These are phyloP conservation scores for Seriola dumerili DNA, from an alignment of 2,113 vertebrate species.

Conservation along the genomic window DNA sequence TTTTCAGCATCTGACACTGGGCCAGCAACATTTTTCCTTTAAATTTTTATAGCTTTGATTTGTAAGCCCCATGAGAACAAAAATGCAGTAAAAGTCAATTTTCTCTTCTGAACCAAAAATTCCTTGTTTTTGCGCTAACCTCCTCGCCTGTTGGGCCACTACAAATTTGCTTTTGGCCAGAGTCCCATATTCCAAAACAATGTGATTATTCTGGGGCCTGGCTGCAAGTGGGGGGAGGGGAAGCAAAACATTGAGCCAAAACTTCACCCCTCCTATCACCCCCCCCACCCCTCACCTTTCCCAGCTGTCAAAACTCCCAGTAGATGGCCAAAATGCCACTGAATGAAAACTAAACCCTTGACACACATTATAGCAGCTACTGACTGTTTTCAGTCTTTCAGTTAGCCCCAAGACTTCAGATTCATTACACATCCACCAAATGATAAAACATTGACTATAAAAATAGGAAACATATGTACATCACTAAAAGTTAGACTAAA, in stretches of 20 bases:
- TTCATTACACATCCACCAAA: neutral
- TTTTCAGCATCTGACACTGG: neutral
- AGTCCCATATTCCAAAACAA: conserved; percentile 68
- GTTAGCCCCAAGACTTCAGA: neutral
- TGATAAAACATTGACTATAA: neutral
- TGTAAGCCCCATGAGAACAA: neutral
- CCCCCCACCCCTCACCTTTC: conserved; percentile 44
- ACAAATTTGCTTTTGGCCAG: conserved; percentile 56
- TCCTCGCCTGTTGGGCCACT: conserved; percentile 10
- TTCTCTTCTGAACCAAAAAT: conserved; percentile 3
- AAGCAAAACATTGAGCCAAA: conserved; percentile 63
- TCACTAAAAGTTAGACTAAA: neutral
- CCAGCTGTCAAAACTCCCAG: conserved; percentile 68
- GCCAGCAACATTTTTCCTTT: conserved; percentile 8
- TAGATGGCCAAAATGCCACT: conserved; percentile 14
- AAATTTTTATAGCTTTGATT: conserved; percentile 17
- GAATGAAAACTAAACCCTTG: neutral
- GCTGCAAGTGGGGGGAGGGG: conserved; percentile 48
- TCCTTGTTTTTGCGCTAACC: conserved; percentile 16
- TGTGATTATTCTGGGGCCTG: conserved; percentile 60
- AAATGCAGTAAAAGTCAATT: conserved; percentile 17
- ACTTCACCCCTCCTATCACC: neutral
- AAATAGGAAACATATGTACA: neutral
- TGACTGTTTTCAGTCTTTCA: neutral
- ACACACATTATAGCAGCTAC: neutral